Evolutionary conservation across 1,140 invertebrate genomes (phyloP), one percentile per base, ranked within the genome.

Genomic region (Psix sp.): DNA sequence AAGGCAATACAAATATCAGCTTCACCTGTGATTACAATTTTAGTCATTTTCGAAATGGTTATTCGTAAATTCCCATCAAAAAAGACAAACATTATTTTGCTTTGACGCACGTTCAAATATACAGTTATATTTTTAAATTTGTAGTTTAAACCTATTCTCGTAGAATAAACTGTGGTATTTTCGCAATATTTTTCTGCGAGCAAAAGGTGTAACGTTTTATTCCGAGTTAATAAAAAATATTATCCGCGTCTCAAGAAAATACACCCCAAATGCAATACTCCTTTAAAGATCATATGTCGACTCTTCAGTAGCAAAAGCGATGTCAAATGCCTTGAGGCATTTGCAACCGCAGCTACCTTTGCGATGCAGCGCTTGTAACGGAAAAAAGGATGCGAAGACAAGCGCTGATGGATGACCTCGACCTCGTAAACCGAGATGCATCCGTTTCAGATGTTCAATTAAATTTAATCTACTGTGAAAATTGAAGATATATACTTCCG

Each of bases 391-490:
- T 21, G 14, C 48, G 15, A 43, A 26, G 15, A 43, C 15, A n/a
- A 5, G 9, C 33, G 33, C 49, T 42, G 42, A 72, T 62, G 62
- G 63, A 63, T 72, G 36, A 39, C 42, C 21, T 17, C 43, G 45
- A 51, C 57, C 48, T 45, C 21, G 35, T 14, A 48, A 62, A 72
- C 51, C 62, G 62, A 42, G 33, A 42, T 20, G 33, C 46, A 6
- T 2, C 10, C 29, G 31, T n/a, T n/a, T n/a, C n/a, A 15, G 48
- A 43, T 29, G 43, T 59, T 62, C 57, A 62, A 71, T 71, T 71
- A 71, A 62, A 71, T 62, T 62, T 56, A 62, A 71, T 71, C 57
- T 54, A 49, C 24, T 18, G 49, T 56, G 52, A 62, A 62, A 62
- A 71, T 56, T 54, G 48, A 24, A n/a, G n/a, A n/a, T n/a, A n/a